These are phyloP conservation scores for Lysandra coridon DNA, from an alignment of 2,888 invertebrate species.

Conservation along the genomic window DNA sequence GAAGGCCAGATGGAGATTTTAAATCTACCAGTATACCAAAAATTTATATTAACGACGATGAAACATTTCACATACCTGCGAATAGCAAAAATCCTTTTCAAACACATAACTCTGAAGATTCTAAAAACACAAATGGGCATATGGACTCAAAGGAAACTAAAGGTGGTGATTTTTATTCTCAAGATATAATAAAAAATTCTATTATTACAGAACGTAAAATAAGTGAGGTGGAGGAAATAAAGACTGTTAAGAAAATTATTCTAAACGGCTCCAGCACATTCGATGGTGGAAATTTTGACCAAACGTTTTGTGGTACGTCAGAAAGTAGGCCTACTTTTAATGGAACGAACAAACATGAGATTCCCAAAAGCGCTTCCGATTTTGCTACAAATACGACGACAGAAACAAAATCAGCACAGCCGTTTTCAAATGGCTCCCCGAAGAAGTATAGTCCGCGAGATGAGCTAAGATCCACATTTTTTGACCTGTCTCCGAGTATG, in stretches of 20 bases:
- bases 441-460: neutral
- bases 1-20: neutral
- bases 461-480: neutral
- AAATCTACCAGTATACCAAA: conserved; percentile 49
- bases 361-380: neutral
- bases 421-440: neutral
- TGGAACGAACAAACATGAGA: neutral
- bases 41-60: neutral
- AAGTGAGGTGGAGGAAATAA: conserved; percentile 72
- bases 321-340: conserved; percentile 27
- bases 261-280: conserved; percentile 61
- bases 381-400: conserved; percentile 1
- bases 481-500: neutral
- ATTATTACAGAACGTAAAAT: conserved; percentile 69
- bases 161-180: conserved; percentile 62
- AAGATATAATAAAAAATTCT: conserved; percentile 64
- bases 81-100: conserved; percentile 63
- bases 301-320: conserved; percentile 31
- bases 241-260: conserved; percentile 71
- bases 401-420: conserved; percentile 14
- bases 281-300: conserved; percentile 37
- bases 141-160: conserved; percentile 57
- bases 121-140: conserved; percentile 44
- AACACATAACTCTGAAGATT: conserved; percentile 44
- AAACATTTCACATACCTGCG: conserved; percentile 37